Evolutionary conservation across 2,113 vertebrate genomes (phyloP), one percentile per base, ranked within the genome.

Genomic region (Seriola dumerili): DNA sequence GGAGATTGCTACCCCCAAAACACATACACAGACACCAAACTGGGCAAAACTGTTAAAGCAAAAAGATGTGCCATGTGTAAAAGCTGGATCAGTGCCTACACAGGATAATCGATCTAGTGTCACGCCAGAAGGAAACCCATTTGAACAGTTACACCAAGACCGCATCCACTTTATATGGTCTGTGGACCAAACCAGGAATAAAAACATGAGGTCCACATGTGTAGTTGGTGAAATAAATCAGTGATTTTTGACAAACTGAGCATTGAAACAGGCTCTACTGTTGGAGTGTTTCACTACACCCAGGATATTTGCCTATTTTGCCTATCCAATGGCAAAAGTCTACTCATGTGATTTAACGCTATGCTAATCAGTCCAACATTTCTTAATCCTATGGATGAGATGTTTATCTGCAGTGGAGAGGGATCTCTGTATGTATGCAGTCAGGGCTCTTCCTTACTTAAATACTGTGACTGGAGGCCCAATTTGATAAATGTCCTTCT

Each of bases 381-480:
- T 72, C 71, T 44, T 65, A 87, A 82, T 88, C 74, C 77, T n/a
- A 0, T 55, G 58, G 85, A 88, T 77, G 85, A 85, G 86, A 83
- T 84, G 55, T 63, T 23, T 67, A 87, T 89, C 85, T 82, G 62
- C 10, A 25, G 50, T 42, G 40, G 71, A 76, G 79, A 75, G 70
- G 67, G 78, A 68, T 66, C 63, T 67, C 71, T 38, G 70, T 65
- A 17, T 50, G 55, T 32, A 63, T 13, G 65, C 62, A 67, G 38
- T 11, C 58, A 23, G 75, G 40, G 1, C 25, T 78, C 58, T 69
- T 38, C 17, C 61, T 76, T 14, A 16, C 74, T 72, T 81, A 77
- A 83, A 55, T 21, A 5, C 58, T 70, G 55, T 40, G 32, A 85
- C 42, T 84, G 1, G 0, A 62, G 65, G 71, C 40, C 46, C 50